A percentile compares a stretch with the other conserved stretches of the same genome.
phyloP scores from a whole-genome alignment of 2,797 vertebrate species.

The Nasua narica region DNA sequence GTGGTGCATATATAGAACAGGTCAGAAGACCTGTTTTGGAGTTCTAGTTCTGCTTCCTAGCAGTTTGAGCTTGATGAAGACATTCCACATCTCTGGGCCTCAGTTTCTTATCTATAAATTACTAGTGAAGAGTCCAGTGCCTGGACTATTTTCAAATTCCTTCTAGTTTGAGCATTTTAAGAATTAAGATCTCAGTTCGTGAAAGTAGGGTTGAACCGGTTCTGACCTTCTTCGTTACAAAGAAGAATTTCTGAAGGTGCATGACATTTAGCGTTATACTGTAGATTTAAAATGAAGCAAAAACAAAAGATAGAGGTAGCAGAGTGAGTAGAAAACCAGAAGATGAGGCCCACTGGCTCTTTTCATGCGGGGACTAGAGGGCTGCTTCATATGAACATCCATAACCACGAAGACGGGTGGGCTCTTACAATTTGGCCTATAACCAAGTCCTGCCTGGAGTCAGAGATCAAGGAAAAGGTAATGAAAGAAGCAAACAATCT shows the following conservation, averaged over 20 bases:
- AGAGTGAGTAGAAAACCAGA: background rate
- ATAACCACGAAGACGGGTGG: background rate
- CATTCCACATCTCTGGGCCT: background rate
- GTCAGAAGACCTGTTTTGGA: background rate
- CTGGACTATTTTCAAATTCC: background rate
- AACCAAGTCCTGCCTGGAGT: background rate
- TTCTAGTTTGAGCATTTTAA: background rate
- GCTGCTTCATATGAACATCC: background rate
- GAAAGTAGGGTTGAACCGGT: background rate
- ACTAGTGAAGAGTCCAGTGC: background rate
- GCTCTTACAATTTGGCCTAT: background rate
- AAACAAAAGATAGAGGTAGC: background rate
- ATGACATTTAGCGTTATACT: background rate
- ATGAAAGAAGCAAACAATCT: background rate
- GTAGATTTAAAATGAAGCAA: constrained; percentile 11
- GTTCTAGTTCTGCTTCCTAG: background rate
- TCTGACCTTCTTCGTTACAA: background rate
- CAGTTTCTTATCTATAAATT: background rate
- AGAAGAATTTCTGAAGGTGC: background rate
- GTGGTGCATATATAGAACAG: no score
- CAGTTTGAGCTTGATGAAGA: background rate
- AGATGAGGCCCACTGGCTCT: background rate
- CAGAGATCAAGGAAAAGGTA: background rate
- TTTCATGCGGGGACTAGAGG: background rate
- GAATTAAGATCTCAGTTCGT: background rate